Evolutionary conservation across 2,888 invertebrate species (phyloP), one percentile per base, ranked within the genome.

Genomic region (Tethea ocularis): DNA sequence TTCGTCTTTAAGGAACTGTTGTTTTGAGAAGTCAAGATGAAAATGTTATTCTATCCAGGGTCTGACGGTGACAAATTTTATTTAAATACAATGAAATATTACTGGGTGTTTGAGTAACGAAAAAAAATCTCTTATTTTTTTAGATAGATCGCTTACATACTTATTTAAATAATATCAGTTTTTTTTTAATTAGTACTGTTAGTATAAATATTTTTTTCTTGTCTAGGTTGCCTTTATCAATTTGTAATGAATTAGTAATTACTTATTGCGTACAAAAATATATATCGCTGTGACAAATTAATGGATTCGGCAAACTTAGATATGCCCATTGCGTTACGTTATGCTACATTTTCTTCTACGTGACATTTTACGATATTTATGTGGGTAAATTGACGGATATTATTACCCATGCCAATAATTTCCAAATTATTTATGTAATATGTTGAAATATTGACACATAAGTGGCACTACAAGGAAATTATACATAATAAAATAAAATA

Each of bases 311-410:
- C 33, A 57, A 57, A 53, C 57, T 63, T 59, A 58, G 52, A 63
- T 20, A 46, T 46, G 46, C 10, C 1, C 10, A 46, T 46, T 46
- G 20, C 46, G 46, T 46, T 46, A 59, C 2, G 29, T 58, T 58
- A 58, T 59, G 52, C 23, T 38, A 58, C 46, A 54, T 11, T 59
- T 58, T 59, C 53, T 22, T 17, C 57, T 60, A 64, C 67, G 67
- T 69, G 67, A 64, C 63, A 66, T 61, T 60, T 23, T 53, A 36
- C 29, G 23, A 26, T 33, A 57, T 53, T 33, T 56, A 61, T 59
- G 17, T 64, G 61, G 62, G 61, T 63, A 54, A 62, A 57, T 66
- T 60, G 66, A 64, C 65, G 63, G 65, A 60, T 57, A 29, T 22
- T 46, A 58, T 61, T 52, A n/a, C n/a, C n/a, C n/a, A 52, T 33